Percentiles rank a stretch among this genome's conserved stretches.
These are phyloP conservation scores for Agrenia bidenticulata DNA, from an alignment of 2,888 invertebrate species.

Conservation along the genomic window DNA sequence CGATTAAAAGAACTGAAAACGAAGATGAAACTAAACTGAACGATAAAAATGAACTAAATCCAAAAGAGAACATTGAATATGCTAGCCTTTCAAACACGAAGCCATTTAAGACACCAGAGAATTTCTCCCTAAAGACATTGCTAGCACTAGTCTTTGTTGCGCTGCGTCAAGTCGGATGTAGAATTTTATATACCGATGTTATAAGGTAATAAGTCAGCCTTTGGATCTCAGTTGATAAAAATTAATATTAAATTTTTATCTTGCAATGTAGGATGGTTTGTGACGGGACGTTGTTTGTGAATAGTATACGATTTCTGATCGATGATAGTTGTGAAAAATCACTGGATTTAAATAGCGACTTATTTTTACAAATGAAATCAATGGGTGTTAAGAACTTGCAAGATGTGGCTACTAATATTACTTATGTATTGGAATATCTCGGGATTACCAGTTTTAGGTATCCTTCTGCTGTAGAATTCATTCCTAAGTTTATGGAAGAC, in stretches of 20 bases:
- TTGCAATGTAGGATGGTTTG: slow-evolving; percentile 40
- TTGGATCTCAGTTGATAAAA: neutral
- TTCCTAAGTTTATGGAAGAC: slow-evolving; percentile 48
- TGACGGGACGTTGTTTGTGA: slow-evolving; percentile 35
- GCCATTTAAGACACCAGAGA: slow-evolving; percentile 26
- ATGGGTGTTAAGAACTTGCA: neutral
- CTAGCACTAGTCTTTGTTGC: slow-evolving; percentile 43
- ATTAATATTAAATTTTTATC: slow-evolving; percentile 13
- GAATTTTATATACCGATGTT: slow-evolving; percentile 41
- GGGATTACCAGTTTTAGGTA: slow-evolving; percentile 38
- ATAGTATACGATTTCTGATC: slow-evolving; percentile 10
- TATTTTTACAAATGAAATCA: neutral
- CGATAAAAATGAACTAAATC: too few species aligned
- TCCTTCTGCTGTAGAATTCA: slow-evolving; percentile 38
- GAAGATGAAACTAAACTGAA: too few species aligned
- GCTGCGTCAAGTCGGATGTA: slow-evolving; percentile 45
- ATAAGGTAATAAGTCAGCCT: slow-evolving; percentile 31
- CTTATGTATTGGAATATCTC: neutral
- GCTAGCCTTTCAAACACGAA: too few species aligned
- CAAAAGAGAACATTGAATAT: too few species aligned
- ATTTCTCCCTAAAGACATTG: slow-evolving; percentile 29
- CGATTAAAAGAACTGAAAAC: too few species aligned
- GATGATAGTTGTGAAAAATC: neutral
- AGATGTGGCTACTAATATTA: neutral
- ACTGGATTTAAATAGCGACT: neutral